Base-by-base conservation (phyloP, 2,888 invertebrate genomes). In the Clepsis dumicolana region DNA sequence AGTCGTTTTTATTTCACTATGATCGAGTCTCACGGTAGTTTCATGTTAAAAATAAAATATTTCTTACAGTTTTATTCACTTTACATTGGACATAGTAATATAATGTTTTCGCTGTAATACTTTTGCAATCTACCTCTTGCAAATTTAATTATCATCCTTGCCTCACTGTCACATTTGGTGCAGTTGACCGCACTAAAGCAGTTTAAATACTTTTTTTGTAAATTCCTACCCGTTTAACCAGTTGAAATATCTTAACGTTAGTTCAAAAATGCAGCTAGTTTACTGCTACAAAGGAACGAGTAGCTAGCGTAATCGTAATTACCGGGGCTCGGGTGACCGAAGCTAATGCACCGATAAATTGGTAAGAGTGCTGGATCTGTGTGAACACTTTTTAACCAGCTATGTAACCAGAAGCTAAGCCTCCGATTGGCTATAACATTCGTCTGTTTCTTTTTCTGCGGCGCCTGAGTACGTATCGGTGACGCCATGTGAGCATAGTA, bases 341-440 rank as follows among this genome's bases (percentile, higher is more conserved):
- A 74, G 77, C 79, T 87, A 87, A 87, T 81, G 77, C 77, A 78
- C 80, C 84, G 80, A 74, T 72, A 85, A 88, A 88, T 88, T 86
- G 85, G 83, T 84, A 84, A 85, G 80, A 86, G 82, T 78, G 75
- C 75, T 76, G 77, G 80, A 77, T 79, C 74, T 77, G 77, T 80
- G 79, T 80, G 78, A 80, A 78, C 71, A 79, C 73, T 74, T 82
- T 82, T 84, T 82, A 75, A 78, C 70, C 63, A 71, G 71, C 81
- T 75, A 81, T 77, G 76, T 79, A 80, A 80, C 76, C 76, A 80
- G 74, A 78, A 77, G 77, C 74, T 72, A 32, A 52, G 70, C 27
- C 53, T 76, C 75, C 76, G 71, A 79, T 78, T 79, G 75, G 73
- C 71, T 72, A 70, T 75, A 65, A 75, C 65, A 32, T 52, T 65